phyloP scores from a whole-genome alignment of 2,113 vertebrate genomes.

The Aptenodytes forsteri region DNA sequence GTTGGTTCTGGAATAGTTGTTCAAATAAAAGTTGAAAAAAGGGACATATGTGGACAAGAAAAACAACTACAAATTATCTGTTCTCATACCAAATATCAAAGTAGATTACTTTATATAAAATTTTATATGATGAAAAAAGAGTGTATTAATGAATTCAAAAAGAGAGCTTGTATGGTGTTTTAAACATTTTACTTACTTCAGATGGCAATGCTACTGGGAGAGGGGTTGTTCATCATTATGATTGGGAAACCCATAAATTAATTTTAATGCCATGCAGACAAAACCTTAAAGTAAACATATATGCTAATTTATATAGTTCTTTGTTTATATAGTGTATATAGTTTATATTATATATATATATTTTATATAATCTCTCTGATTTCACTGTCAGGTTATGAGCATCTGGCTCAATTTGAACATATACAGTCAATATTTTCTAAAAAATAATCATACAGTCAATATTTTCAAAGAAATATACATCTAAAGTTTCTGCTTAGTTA shows the following conservation, averaged over 20 bases:
- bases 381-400: neutral
- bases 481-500: neutral
- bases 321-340: neutral
- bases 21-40: neutral
- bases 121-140: neutral
- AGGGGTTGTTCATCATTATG: neutral
- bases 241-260: neutral
- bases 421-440: neutral
- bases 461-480: neutral
- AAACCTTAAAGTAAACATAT: neutral
- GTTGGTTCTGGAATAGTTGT: fast-evolving
- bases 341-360: fast-evolving
- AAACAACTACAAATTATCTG: neutral
- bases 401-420: neutral
- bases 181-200: neutral
- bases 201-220: neutral
- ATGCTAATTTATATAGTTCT: neutral
- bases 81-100: neutral
- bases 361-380: neutral
- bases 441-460: neutral
- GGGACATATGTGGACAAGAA: neutral
- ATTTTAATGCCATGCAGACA: neutral
- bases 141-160: neutral
- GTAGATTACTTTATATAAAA: neutral
- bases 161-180: neutral